Conservation (phyloP, 2,888 invertebrate genomes). For the Ferdinandea cuprea region DNA sequence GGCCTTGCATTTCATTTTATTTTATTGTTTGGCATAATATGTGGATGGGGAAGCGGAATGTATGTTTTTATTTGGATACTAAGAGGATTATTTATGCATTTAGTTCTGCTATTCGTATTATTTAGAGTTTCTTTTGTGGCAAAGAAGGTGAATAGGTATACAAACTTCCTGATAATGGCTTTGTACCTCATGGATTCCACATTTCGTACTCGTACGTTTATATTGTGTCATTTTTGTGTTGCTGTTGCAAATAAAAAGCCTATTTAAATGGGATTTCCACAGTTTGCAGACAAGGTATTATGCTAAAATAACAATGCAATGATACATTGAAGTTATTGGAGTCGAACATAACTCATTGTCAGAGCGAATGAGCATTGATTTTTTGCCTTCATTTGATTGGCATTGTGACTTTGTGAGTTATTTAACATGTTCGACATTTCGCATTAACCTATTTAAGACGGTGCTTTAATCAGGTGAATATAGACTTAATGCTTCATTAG, state of each 20-base stretch:
- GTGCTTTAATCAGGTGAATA: not conserved
- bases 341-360: not conserved
- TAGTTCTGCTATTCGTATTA: not conserved
- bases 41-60: not conserved
- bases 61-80: conserved; percentile 8
- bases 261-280: no score
- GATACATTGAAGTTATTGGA: not conserved
- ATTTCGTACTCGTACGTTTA: no score
- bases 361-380: not conserved
- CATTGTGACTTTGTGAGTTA: not conserved
- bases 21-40: conserved; percentile 1
- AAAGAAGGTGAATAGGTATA: not conserved
- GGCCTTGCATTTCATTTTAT: conserved; percentile 30
- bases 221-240: not conserved
- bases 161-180: not conserved
- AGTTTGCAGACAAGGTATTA: not conserved
- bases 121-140: no score
- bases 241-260: not conserved
- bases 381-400: not conserved
- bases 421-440: not conserved
- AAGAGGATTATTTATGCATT: conserved; percentile 3
- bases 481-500: not conserved
- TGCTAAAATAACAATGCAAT: not conserved
- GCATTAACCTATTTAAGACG: not conserved
- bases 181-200: not conserved